phyloP scores from a whole-genome alignment of 2,113 vertebrate genomes.

The Ochotona curzoniae region DNA sequence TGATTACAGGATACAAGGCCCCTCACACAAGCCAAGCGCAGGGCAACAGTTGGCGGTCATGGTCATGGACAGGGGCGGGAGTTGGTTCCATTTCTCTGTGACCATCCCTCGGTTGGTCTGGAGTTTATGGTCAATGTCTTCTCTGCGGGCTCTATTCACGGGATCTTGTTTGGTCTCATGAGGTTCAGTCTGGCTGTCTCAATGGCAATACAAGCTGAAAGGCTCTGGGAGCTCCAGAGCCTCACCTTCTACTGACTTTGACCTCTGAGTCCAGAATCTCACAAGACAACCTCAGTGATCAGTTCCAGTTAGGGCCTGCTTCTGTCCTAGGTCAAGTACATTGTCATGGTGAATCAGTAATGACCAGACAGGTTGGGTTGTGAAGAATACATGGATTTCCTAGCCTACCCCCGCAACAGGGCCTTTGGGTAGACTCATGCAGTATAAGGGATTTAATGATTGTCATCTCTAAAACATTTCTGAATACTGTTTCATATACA shows the following conservation, averaged over 20 bases:
- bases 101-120: neutral
- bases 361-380: neutral
- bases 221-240: neutral
- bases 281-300: conserved; percentile 23
- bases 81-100: neutral
- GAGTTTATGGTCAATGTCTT: neutral
- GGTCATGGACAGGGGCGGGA: neutral
- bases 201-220: neutral
- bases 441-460: neutral
- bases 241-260: neutral
- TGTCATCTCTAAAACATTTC: conserved; percentile 20
- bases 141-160: neutral
- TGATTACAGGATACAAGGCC: neutral
- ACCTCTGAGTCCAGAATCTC: conserved; percentile 54
- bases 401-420: neutral
- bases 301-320: neutral
- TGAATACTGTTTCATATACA: neutral
- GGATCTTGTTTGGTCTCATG: neutral
- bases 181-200: neutral
- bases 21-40: neutral
- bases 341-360: neutral
- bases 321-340: neutral
- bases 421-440: neutral
- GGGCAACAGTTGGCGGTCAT: neutral
- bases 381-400: neutral